Percentiles rank a stretch among this genome's conserved stretches.
phyloP scores from a whole-genome alignment of 1,140 invertebrate species.

The Zaprionus camerounensis region DNA sequence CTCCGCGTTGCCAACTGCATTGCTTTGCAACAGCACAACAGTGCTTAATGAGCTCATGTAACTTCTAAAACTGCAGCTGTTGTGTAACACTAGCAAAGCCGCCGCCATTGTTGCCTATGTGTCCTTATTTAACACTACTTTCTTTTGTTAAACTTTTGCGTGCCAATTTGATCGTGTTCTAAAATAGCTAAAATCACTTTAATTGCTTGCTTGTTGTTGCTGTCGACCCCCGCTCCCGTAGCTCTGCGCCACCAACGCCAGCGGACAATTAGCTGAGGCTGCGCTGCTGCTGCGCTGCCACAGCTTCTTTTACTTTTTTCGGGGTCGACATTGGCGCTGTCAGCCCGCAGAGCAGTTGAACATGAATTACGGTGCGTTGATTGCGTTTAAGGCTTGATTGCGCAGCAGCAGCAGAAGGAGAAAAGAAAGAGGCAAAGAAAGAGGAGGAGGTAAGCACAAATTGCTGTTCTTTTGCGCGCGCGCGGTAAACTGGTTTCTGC shows the following conservation, averaged over 20 bases:
- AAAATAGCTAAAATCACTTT: constrained; percentile 49
- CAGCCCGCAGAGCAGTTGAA: constrained; percentile 33
- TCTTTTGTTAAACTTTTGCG: constrained; percentile 1
- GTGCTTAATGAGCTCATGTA: neutral
- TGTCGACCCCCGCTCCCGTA: neutral
- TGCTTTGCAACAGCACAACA: neutral
- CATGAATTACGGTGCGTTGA: constrained; percentile 82
- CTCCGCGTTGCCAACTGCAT: neutral
- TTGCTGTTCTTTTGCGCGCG: constrained; percentile 63
- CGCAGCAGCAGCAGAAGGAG: constrained; percentile 21
- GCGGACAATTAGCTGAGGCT: constrained; percentile 65
- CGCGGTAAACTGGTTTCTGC: constrained; percentile 64
- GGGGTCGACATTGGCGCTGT: constrained; percentile 26
- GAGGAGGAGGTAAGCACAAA: constrained; percentile 56
- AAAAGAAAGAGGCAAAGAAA: constrained; percentile 42
- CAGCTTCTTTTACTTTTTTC: constrained; percentile 7
- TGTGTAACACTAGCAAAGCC: neutral
- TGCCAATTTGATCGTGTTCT: constrained; percentile 13
- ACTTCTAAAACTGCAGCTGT: neutral
- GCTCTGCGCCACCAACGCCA: neutral
- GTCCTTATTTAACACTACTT: neutral
- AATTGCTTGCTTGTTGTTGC: constrained; percentile 73
- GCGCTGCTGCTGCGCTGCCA: neutral
- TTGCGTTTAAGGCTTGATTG: constrained; percentile 80
- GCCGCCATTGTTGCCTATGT: neutral